Percentiles rank a stretch among this genome's conserved stretches.
Evolutionary conservation across 1,140 invertebrate genomes (phyloP).

Genomic region (Bombus terrestris): DNA sequence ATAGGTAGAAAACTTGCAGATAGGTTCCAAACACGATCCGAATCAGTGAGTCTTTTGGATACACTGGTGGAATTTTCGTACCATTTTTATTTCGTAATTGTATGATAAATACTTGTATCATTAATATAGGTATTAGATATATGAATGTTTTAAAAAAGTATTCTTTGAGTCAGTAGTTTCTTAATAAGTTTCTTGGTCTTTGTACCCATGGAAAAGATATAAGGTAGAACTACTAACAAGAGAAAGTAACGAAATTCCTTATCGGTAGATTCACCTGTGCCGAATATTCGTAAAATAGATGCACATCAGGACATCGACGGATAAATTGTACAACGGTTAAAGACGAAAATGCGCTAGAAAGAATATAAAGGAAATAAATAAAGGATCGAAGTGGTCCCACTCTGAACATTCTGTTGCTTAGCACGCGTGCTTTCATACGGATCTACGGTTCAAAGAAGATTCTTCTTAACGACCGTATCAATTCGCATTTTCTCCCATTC

Average conservation of each 20-base stretch:
- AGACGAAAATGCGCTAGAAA: neutral
- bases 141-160: too few relatives aligned
- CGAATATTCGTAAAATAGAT: neutral
- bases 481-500: slow-evolving; percentile 75
- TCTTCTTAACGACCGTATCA: slow-evolving; percentile 75
- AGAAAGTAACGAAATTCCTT: neutral
- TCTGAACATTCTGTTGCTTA: slow-evolving; percentile 35
- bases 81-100: too few relatives aligned
- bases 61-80: too few relatives aligned
- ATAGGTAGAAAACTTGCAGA: too few relatives aligned
- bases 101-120: too few relatives aligned
- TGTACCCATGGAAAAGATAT: too few relatives aligned
- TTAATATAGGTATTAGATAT: too few relatives aligned
- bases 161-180: too few relatives aligned
- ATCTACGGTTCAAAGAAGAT: slow-evolving; percentile 61
- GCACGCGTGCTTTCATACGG: slow-evolving; percentile 42
- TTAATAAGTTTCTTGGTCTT: too few relatives aligned
- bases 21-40: too few relatives aligned
- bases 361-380: neutral
- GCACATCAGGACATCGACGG: slow-evolving; percentile 4
- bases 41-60: too few relatives aligned
- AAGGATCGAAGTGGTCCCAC: slow-evolving; percentile 36
- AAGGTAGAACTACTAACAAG: too few relatives aligned
- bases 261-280: slow-evolving; percentile 18
- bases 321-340: slow-evolving; percentile 52